phyloP scores from a whole-genome alignment of 1,140 invertebrate genomes.

The Pseudachorutes palmiensis region DNA sequence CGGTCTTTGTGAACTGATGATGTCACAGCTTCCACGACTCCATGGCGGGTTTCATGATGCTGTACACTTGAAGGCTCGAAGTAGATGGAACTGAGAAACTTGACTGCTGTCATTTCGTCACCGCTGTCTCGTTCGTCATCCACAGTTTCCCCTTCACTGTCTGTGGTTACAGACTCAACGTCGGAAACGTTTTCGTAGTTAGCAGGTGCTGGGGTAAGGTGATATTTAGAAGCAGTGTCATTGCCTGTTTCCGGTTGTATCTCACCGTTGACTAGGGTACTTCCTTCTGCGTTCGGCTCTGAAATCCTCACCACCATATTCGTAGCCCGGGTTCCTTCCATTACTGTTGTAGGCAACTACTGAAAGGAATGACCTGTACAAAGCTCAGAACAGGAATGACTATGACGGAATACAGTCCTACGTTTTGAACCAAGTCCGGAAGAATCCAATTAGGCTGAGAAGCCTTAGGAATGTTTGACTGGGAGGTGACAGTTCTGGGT shows the following conservation, averaged over 20 bases:
- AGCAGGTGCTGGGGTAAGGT: too few relatives aligned
- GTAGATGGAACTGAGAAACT: background rate
- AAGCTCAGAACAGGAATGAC: background rate
- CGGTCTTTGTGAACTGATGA: background rate
- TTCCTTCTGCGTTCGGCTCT: too few relatives aligned
- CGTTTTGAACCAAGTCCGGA: background rate
- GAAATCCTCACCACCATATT: too few relatives aligned
- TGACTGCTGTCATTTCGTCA: background rate
- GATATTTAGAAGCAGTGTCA: too few relatives aligned
- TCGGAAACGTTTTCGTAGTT: background rate
- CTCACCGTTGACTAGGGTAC: too few relatives aligned
- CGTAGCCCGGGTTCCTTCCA: too few relatives aligned
- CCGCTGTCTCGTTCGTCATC: background rate
- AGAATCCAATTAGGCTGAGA: background rate
- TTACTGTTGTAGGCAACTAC: too few relatives aligned
- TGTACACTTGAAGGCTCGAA: background rate
- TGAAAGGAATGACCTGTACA: too few relatives aligned
- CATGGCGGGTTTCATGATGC: background rate
- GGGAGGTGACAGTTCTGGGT: too few relatives aligned
- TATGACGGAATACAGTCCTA: too few relatives aligned
- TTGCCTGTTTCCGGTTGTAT: too few relatives aligned
- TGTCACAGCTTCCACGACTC: background rate
- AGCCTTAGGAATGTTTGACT: too few relatives aligned
- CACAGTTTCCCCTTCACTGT: background rate
- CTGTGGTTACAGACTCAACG: background rate